phyloP scores from a whole-genome alignment of 2,113 vertebrate genomes.

The Catagonus wagneri region DNA sequence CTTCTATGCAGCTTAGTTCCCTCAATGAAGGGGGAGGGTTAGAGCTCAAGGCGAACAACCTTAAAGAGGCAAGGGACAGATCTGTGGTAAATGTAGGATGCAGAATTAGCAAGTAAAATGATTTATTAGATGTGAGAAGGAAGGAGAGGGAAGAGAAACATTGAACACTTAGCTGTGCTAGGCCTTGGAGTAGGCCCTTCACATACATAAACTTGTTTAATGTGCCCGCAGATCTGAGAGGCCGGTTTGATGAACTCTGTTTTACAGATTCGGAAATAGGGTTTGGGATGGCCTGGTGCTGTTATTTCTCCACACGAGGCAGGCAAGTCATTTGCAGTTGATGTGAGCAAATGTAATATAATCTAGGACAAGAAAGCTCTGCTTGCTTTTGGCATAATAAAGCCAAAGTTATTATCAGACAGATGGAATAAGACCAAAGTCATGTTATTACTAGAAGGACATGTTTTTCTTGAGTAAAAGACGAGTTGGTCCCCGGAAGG shows the following conservation, averaged over 20 bases:
- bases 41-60: not conserved
- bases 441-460: not conserved
- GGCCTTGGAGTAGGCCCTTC: not conserved
- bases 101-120: not conserved
- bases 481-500: not conserved
- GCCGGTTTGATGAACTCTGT: not conserved
- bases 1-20: not conserved
- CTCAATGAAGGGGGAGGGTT: not conserved
- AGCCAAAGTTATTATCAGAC: not conserved
- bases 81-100: not conserved
- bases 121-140: not conserved
- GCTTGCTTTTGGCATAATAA: not conserved
- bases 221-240: slow-evolving; percentile 2
- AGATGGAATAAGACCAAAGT: slow-evolving; percentile 21
- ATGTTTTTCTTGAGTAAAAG: not conserved
- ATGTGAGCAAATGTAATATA: slow-evolving; percentile 2
- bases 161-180: not conserved
- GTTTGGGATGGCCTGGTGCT: not conserved
- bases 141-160: not conserved
- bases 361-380: slow-evolving; percentile 23
- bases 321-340: not conserved
- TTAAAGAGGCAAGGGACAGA: not conserved
- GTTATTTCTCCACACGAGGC: not conserved
- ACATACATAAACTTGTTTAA: not conserved
- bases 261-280: not conserved